Conservation (phyloP, 2,113 vertebrate species). For the Lepus timidus region DNA sequence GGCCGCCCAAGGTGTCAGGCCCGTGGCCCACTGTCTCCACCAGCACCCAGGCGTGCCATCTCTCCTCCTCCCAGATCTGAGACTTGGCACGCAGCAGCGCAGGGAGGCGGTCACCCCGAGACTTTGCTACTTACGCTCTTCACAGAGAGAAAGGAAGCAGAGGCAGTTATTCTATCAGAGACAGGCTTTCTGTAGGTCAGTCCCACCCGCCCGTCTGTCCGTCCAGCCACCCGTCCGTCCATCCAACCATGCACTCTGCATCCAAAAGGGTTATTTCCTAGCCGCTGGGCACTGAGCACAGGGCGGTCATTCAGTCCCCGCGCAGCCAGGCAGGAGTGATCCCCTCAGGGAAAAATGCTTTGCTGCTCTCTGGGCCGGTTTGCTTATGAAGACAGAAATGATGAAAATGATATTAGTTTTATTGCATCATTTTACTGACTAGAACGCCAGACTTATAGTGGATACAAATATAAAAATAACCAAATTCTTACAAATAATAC, state of each 20-base stretch:
- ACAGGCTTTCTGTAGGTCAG: not conserved
- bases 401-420: constrained; percentile 86
- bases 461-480: constrained; percentile 91
- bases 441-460: constrained; percentile 90
- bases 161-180: not conserved
- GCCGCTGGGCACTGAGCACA: not conserved
- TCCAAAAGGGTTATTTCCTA: not conserved
- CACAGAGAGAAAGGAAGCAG: not conserved
- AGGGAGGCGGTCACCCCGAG: not conserved
- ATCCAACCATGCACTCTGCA: not conserved
- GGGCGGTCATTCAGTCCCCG: not conserved
- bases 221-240: not conserved
- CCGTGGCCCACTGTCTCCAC: not conserved
- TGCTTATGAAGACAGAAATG: constrained; percentile 39
- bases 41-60: not conserved
- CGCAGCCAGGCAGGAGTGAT: not conserved
- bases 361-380: not conserved
- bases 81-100: not conserved
- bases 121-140: not conserved
- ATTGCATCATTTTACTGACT: constrained; percentile 91
- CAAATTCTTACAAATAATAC: constrained; percentile 89
- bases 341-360: not conserved
- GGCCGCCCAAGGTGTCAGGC: not conserved
- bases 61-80: not conserved
- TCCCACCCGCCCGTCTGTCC: not conserved